These are phyloP conservation scores for Oryzias javanicus DNA, from an alignment of 2,113 vertebrate genomes.

Conservation along the genomic window DNA sequence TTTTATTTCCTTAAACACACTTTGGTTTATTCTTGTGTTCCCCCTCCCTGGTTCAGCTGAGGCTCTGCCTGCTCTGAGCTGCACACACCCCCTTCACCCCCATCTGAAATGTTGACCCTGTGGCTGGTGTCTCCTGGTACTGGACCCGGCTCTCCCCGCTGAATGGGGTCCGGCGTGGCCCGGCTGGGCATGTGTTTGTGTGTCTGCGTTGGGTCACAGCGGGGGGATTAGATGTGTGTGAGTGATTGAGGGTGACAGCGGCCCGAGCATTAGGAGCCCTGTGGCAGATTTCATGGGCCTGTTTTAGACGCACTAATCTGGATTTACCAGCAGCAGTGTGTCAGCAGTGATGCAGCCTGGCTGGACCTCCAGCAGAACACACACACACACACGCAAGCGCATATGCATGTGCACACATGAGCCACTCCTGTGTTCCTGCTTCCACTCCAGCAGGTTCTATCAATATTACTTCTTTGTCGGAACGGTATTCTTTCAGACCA, in stretches of 20 bases:
- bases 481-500: too few relatives aligned
- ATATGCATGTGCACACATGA: conserved; percentile 14
- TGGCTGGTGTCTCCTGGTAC: conserved; percentile 71
- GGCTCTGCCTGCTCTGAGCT: neutral
- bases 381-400: conserved; percentile 33
- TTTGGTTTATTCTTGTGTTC: neutral
- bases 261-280: conserved; percentile 75
- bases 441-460: conserved; percentile 12
- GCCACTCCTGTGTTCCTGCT: conserved; percentile 22
- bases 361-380: conserved; percentile 65
- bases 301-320: conserved; percentile 81
- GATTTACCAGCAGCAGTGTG: conserved; percentile 76
- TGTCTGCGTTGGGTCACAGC: conserved; percentile 67
- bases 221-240: conserved; percentile 76
- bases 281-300: conserved; percentile 74
- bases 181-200: conserved; percentile 30
- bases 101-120: conserved; percentile 57
- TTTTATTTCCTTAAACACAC: too few relatives aligned
- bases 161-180: conserved; percentile 43
- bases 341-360: conserved; percentile 72
- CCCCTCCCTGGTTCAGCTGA: neutral
- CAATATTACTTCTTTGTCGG: neutral
- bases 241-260: conserved; percentile 81
- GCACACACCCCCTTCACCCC: conserved; percentile 8
- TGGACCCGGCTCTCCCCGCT: conserved; percentile 45